These are phyloP conservation scores for Anhinga anhinga DNA, from an alignment of 2,113 vertebrate genomes.

Conservation along the genomic window DNA sequence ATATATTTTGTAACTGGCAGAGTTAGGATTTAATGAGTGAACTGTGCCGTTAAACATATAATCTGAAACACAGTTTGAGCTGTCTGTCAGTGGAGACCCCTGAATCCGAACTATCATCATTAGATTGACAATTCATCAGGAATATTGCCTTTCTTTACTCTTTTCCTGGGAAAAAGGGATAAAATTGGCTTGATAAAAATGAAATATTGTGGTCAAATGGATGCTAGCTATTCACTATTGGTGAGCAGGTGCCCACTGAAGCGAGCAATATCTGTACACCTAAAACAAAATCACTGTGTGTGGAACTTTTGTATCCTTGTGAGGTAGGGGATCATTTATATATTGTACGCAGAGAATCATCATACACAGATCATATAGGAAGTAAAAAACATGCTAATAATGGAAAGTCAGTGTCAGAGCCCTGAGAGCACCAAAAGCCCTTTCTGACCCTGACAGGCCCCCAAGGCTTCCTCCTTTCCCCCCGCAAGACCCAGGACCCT, in stretches of 20 bases:
- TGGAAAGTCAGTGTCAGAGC: neutral
- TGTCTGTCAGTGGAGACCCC: neutral
- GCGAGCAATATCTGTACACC: neutral
- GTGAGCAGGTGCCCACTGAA: neutral
- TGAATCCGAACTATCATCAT: neutral
- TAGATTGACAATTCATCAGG: neutral
- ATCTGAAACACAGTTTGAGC: neutral
- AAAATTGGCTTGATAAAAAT: neutral
- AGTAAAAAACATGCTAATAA: neutral
- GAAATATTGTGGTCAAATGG: neutral
- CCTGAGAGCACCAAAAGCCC: neutral
- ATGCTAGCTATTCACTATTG: neutral
- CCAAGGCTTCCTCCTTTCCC: accelerated
- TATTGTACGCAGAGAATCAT: accelerated
- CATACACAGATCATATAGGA: neutral
- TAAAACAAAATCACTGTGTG: neutral
- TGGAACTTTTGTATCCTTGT: neutral
- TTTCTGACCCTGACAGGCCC: neutral
- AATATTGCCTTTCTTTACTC: neutral
- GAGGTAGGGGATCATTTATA: neutral
- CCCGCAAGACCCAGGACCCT: accelerated
- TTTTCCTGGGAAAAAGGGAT: neutral
- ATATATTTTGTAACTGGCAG: conserved; percentile 3
- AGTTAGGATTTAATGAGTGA: neutral
- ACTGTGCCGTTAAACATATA: neutral